Evolutionary conservation across 2,797 vertebrate genomes (phyloP), one percentile per base, ranked within the genome.

Genomic region (Danionella dracula): DNA sequence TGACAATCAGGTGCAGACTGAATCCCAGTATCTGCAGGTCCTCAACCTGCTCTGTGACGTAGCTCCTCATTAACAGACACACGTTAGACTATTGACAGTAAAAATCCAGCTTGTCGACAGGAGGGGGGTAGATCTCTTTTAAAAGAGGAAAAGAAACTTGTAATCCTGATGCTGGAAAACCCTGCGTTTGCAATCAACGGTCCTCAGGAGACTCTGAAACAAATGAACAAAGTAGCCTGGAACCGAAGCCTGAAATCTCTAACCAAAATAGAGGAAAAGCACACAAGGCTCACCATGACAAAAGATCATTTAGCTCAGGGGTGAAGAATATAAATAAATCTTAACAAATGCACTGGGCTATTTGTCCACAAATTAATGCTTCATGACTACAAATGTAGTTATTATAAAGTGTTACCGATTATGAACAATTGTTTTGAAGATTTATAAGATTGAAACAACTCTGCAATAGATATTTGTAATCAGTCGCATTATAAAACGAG

Each of bases 1-100:
- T 45, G 50, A 45, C 19, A 57, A 57, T 57, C 51, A 16, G 15
- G 51, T 57, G 63, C 4, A 38, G 34, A 34, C 42, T 57, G 53
- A 42, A 56, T 66, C 34, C 20, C 40, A 49, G 63, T 45, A 66
- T 48, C 51, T 45, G 42, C 63, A 56, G 20, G 63, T 72, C 23
- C 3, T 6, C 61, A 21, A 35, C 12, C 29, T 72, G 61, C 57
- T 70, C 34, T 51, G 46, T 91, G 87, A 86, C 84, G 88, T 84
- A 90, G 89, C 23, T 0, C 57, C 76, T 68, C 78, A 49, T 79
- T 90, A 90, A 88, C 85, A 66, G 86, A 86, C 83, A 87, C 79
- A 74, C 82, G 78, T 84, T 77, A 81, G 84, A 53, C 80, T 81
- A 81, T 69, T 90, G 87, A 85, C 88, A 83, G 90, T 90, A 90